phyloP scores from a whole-genome alignment of 1,140 invertebrate genomes.

The Cotesia chilonis region DNA sequence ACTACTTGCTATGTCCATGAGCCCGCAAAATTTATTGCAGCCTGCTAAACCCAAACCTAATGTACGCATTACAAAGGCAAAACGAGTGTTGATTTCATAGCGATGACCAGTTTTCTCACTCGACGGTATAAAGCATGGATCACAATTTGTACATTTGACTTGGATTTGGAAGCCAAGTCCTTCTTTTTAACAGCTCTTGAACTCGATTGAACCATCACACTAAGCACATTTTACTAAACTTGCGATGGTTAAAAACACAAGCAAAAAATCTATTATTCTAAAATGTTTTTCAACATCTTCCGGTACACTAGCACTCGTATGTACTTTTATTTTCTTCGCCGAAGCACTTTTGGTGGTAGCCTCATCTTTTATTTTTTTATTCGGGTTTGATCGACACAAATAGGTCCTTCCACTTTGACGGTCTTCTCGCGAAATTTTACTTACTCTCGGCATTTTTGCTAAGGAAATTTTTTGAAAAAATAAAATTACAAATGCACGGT shows the following conservation, averaged over 20 bases:
- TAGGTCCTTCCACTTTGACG: conserved; percentile 16
- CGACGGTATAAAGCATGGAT: conserved; percentile 33
- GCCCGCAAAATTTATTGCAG: conserved; percentile 41
- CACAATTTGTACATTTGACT: not conserved
- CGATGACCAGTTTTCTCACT: conserved; percentile 32
- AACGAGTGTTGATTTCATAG: conserved; percentile 36
- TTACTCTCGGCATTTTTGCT: too few species aligned
- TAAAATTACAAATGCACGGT: too few species aligned
- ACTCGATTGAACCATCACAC: conserved; percentile 38
- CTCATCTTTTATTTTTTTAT: conserved; percentile 35
- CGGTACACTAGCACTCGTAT: conserved; percentile 5
- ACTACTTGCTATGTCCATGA: conserved; percentile 37
- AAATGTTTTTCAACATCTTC: conserved; percentile 40
- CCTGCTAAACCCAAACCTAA: conserved; percentile 37
- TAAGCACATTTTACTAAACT: conserved; percentile 40
- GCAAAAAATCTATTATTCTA: conserved; percentile 39
- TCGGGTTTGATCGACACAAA: conserved; percentile 31
- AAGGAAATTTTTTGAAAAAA: too few species aligned
- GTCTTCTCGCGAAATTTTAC: not conserved
- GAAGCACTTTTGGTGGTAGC: conserved; percentile 34
- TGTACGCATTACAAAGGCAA: conserved; percentile 37
- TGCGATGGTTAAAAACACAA: conserved; percentile 37
- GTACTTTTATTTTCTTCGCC: conserved; percentile 38
- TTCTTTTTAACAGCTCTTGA: conserved; percentile 34
- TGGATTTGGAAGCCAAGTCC: conserved; percentile 39